Evolutionary conservation across 2,797 vertebrate genomes (phyloP).

Genomic region (Cryptoblepharus egeriae): DNA sequence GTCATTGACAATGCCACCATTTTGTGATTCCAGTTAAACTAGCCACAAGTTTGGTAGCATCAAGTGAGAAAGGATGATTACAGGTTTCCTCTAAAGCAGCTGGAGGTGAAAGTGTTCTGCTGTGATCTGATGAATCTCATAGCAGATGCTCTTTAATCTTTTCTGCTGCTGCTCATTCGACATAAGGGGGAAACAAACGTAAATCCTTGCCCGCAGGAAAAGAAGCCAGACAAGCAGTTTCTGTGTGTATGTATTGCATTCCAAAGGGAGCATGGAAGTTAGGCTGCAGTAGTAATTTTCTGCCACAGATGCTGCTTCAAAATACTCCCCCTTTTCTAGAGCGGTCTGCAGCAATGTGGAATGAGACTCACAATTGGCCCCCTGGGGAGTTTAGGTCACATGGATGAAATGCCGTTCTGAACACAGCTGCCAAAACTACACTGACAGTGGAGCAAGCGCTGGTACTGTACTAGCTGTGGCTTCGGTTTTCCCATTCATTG

Average conservation of each 20-base stretch:
- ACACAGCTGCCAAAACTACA: accelerated
- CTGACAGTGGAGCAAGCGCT: accelerated
- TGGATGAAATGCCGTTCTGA: slow-evolving; percentile 15
- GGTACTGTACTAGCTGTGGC: not conserved
- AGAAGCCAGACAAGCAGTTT: slow-evolving; percentile 4
- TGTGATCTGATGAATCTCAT: not conserved
- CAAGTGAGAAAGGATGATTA: slow-evolving; percentile 31
- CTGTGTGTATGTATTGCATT: accelerated
- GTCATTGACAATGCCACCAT: slow-evolving; percentile 1
- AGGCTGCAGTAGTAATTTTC: slow-evolving; percentile 4
- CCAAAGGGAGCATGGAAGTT: not conserved
- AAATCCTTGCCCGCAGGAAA: slow-evolving; percentile 48
- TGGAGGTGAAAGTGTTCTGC: not conserved
- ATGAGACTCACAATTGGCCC: not conserved
- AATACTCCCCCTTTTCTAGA: not conserved
- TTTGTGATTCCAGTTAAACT: slow-evolving; percentile 39
- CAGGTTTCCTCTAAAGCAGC: slow-evolving; percentile 43
- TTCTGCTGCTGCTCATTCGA: slow-evolving; percentile 45
- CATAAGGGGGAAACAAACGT: slow-evolving; percentile 3
- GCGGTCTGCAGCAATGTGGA: not conserved
- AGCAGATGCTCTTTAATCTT: slow-evolving; percentile 51
- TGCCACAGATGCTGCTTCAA: not conserved
- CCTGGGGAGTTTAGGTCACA: not conserved
- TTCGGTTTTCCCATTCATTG: accelerated
- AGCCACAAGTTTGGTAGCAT: slow-evolving; percentile 14